phyloP scores from a whole-genome alignment of 1,140 invertebrate species.

The Macrobrachium rosenbergii region DNA sequence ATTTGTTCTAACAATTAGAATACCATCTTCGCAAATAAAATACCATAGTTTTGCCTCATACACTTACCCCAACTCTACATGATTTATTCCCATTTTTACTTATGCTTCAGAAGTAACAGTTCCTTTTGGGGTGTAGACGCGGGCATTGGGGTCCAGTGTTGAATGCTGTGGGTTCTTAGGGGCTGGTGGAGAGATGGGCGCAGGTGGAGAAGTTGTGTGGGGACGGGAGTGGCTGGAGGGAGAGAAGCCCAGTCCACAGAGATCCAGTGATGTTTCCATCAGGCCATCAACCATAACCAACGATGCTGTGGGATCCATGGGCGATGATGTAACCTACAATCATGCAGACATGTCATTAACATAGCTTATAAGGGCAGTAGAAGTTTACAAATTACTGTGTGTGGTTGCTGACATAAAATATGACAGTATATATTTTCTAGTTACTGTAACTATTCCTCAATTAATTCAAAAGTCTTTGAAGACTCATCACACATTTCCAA shows the following conservation, averaged over 20 bases:
- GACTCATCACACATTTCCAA: no score
- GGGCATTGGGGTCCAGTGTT: conserved; percentile 90
- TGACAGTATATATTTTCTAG: no score
- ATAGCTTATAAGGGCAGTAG: no score
- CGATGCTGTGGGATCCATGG: conserved; percentile 36
- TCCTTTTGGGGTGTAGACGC: conserved; percentile 88
- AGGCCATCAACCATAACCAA: conserved; percentile 60
- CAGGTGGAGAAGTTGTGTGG: conserved; percentile 46
- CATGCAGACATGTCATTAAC: not conserved
- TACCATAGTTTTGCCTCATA: conserved; percentile 22
- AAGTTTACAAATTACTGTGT: no score
- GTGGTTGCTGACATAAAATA: no score
- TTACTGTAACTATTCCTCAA: no score
- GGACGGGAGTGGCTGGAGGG: conserved; percentile 64
- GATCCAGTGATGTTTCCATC: conserved; percentile 65
- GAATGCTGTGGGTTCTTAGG: conserved; percentile 72
- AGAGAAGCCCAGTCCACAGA: conserved; percentile 71
- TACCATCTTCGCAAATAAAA: conserved; percentile 19
- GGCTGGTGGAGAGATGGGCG: conserved; percentile 59
- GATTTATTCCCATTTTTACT: not conserved
- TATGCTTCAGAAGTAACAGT: conserved; percentile 62
- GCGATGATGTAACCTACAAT: conserved; percentile 43
- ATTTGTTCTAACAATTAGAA: conserved; percentile 19
- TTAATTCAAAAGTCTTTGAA: no score
- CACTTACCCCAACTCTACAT: not conserved